Evolutionary conservation across 2,888 invertebrate species (phyloP), one percentile per base, ranked within the genome.

Genomic region (Nineta flava): DNA sequence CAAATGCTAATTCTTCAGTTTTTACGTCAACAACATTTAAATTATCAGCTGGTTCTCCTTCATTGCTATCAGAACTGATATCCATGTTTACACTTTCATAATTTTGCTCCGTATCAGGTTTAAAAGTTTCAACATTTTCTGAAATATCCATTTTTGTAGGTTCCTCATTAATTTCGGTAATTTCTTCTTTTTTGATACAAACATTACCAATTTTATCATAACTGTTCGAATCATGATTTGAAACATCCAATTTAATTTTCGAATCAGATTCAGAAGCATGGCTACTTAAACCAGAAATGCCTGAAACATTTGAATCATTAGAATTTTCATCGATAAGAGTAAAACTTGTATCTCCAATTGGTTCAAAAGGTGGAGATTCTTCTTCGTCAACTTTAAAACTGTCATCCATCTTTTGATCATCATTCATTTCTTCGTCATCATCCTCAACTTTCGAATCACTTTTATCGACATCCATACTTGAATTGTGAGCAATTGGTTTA

Each of bases 301-400:
- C 74, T 10, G 79, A 76, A 40, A 77, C 58, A 59, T 77, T 72
- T 3, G 76, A 76, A 58, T 76, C 74, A 44, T 72, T 68, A 0
- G 75, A 75, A 59, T 68, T 73, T 40, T 74, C 74, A 31, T 74
- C 74, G 45, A 69, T 66, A 50, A 67, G 62, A 5, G 66, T 53
- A 52, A 56, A 59, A 15, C 55, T 52, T 5, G 53, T 53, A 42
- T 56, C 55, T 53, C 74, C 74, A 19, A 80, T 64, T 1, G 77
- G 79, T 58, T 81, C 81, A 61, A 80, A 81, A 1, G 75, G 74
- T 1, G 81, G 81, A 49, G 80, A 79, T 50, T 78, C 77, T 56
- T 79, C 79, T 58, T 74, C 77, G 48, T 77, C 79, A 55, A 66
- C 69, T 55, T 74, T 75, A 19, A 45, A 35, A 6, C 65, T 68